phyloP scores from a whole-genome alignment of 1,140 invertebrate species.

The Elymnias hypermnestra region DNA sequence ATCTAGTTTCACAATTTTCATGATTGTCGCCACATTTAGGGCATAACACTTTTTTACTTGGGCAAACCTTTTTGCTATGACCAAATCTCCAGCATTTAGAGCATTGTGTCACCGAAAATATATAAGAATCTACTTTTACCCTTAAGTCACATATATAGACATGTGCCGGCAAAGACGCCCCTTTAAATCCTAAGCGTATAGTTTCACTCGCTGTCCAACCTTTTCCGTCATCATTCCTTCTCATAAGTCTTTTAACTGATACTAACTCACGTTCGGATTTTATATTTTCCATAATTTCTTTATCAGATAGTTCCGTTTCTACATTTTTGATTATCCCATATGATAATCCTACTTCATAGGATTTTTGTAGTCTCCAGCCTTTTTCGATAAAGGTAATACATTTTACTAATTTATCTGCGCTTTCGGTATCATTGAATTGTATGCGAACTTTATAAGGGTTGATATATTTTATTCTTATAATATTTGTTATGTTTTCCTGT shows the following conservation, averaged over 20 bases:
- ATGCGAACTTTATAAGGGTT: slow-evolving; percentile 3
- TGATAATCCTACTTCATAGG: background rate
- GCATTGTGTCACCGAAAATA: too few relatives aligned
- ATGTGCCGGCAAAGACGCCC: background rate
- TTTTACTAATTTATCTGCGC: background rate
- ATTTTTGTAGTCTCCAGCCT: background rate
- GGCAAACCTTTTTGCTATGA: too few relatives aligned
- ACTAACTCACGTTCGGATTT: slow-evolving; percentile 2
- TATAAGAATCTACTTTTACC: too few relatives aligned
- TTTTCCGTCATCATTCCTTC: background rate
- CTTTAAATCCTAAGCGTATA: background rate
- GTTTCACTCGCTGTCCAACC: background rate
- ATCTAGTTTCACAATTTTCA: too few relatives aligned
- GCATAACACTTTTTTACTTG: too few relatives aligned
- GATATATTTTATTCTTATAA: slow-evolving; percentile 6
- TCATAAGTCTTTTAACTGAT: background rate
- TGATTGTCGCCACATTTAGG: too few relatives aligned
- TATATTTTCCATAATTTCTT: slow-evolving; percentile 5
- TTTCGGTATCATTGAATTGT: background rate
- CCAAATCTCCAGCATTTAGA: too few relatives aligned
- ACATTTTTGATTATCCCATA: slow-evolving; percentile 4
- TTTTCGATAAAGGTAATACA: too few relatives aligned
- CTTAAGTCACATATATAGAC: too few relatives aligned
- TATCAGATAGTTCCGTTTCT: background rate
- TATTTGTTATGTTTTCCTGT: slow-evolving; percentile 3